Base-by-base conservation (phyloP, 2,888 invertebrate genomes). In the Stenoptilia bipunctidactyla region DNA sequence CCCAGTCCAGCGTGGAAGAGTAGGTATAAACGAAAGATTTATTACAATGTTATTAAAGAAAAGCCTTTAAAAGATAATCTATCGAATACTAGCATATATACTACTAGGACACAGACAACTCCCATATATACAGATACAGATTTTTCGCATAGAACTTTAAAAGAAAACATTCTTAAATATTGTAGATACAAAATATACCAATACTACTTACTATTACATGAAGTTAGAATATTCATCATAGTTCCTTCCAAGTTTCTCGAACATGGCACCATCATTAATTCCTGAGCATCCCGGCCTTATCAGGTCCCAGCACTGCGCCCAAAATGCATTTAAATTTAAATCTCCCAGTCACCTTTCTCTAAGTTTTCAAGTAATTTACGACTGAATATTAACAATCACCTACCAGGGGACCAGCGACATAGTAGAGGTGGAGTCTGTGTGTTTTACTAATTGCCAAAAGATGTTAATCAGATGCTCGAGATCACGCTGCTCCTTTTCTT, bases 361-460 rank as follows among this genome's bases (percentile, higher is more conserved):
- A 77, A 82, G 69, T 79, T 82, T 73, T 67, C 71, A 69, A 76
- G 74, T 80, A 82, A 83, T 83, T 83, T 80, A 82, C 79, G 73
- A 70, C 58, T 60, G 80, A 77, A 79, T 80, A 82, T 73, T 79
- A 77, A 82, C 69, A 63, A 77, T 83, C 79, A 82, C 80, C 79
- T 80, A 79, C 79, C 80, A 74, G 76, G 77, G 79, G 74, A 66
- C 53, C 69, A 69, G 75, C 74, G 37, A 82, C 82, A 84, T 60
- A 77, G 69, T 72, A 73, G 74, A 83, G 85, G 85, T 77, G 85
- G 86, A 85, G 86, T 85, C 86, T 85, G 85, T 85, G 80, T 86
- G 85, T 85, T 86, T 85, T 85, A 85, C 86, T 86, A 85, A 86
- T 86, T 85, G 84, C 84, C 68, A 83, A 85, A 85, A 85, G 85